Percentiles rank a stretch among this genome's conserved stretches.
Conservation (phyloP, 2,113 vertebrate genomes). For the Mormyrus lacerda region DNA sequence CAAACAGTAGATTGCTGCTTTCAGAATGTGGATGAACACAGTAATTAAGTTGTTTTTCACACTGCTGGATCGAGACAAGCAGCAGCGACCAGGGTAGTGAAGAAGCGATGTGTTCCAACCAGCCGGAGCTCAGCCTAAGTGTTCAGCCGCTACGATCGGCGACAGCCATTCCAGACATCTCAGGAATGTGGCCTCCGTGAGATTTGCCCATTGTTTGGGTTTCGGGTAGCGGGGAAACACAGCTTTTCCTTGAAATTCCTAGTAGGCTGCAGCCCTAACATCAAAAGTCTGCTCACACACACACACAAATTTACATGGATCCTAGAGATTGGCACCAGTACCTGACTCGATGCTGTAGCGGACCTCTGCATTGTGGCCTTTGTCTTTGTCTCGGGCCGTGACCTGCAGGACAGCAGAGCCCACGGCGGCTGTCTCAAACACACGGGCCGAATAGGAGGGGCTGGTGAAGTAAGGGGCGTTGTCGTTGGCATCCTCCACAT, state of each 20-base stretch:
- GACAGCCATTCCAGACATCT: conserved; percentile 61
- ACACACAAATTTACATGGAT: neutral
- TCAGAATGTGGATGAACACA: conserved; percentile 5
- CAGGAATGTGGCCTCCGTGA: conserved; percentile 60
- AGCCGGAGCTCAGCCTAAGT: conserved; percentile 51
- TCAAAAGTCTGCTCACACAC: neutral
- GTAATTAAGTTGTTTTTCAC: conserved; percentile 8
- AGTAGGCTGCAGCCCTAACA: neutral
- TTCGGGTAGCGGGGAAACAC: neutral
- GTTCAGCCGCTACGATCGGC: conserved; percentile 55
- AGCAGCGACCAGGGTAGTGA: conserved; percentile 24
- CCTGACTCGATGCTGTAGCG: conserved; percentile 90
- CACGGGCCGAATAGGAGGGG: conserved; percentile 73
- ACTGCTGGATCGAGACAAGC: conserved; percentile 23
- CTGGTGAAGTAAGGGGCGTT: conserved; percentile 90
- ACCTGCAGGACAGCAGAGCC: conserved; percentile 85
- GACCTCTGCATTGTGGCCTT: conserved; percentile 82
- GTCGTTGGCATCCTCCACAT: conserved; percentile 87
- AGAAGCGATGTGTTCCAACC: conserved; percentile 23
- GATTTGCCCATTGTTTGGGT: neutral
- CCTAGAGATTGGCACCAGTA: conserved; percentile 39
- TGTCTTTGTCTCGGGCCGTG: conserved; percentile 90
- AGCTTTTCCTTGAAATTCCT: neutral
- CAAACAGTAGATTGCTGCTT: neutral
- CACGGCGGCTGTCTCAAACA: conserved; percentile 81